Percentiles rank a stretch among this genome's conserved stretches.
Evolutionary conservation across 2,888 invertebrate genomes (phyloP).

Genomic region (Agrilus biguttatus): DNA sequence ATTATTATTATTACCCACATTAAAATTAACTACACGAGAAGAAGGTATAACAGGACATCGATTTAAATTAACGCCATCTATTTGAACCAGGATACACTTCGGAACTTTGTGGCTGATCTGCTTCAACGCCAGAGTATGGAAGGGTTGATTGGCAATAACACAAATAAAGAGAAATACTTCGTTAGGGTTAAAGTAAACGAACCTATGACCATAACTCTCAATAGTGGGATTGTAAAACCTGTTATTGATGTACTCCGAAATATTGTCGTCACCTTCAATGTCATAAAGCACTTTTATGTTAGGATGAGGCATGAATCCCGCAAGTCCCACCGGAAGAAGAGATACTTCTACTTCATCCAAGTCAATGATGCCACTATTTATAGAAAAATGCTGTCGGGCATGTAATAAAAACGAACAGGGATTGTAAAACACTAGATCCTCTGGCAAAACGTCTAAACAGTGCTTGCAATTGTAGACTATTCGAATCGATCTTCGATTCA

Average conservation of each 20-base stretch:
- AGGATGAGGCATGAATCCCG: conserved; percentile 24
- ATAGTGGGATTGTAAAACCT: conserved; percentile 23
- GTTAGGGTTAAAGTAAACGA: conserved; percentile 19
- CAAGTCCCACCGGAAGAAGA: conserved; percentile 21
- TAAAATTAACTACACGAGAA: no score
- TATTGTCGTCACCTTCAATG: conserved; percentile 18
- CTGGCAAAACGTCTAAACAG: conserved; percentile 13
- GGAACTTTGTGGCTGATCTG: conserved; percentile 25
- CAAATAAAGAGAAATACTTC: conserved; percentile 19
- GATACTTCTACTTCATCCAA: conserved; percentile 19
- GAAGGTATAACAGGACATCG: conserved; percentile 3
- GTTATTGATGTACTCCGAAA: conserved; percentile 17
- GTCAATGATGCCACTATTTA: conserved; percentile 19
- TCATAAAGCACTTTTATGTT: conserved; percentile 21
- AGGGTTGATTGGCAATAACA: conserved; percentile 2
- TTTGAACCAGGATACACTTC: conserved; percentile 22
- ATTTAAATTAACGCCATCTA: conserved; percentile 7
- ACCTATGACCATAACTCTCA: conserved; percentile 17
- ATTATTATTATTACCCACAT: no score
- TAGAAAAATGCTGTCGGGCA: conserved; percentile 22
- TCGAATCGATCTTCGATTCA: conserved; percentile 23
- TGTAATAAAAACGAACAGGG: conserved; percentile 26
- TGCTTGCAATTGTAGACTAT: conserved; percentile 21
- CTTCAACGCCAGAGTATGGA: conserved; percentile 17
- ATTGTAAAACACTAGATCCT: conserved; percentile 22